These are phyloP conservation scores for Watsonalla binaria DNA, from an alignment of 2,888 invertebrate species.

Conservation along the genomic window DNA sequence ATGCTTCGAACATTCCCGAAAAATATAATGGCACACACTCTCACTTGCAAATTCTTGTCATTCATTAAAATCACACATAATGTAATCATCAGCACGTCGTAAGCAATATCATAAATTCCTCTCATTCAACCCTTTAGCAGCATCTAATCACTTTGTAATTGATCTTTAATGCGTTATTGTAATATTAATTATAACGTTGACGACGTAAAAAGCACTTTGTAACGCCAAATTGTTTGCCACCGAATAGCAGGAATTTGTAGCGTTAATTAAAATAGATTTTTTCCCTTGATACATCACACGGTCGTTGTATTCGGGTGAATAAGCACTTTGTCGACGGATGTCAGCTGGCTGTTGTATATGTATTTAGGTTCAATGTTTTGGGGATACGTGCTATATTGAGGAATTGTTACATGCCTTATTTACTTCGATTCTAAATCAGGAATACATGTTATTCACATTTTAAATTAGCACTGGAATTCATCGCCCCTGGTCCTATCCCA, in stretches of 20 bases:
- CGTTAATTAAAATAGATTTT: constrained; percentile 18
- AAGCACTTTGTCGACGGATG: constrained; percentile 13
- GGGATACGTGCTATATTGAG: not conserved
- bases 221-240: constrained; percentile 3
- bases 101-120: not conserved
- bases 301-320: constrained; percentile 17
- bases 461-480: too few relatives aligned
- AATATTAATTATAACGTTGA: not conserved
- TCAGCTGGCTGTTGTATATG: constrained; percentile 17
- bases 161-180: not conserved
- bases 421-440: too few relatives aligned
- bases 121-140: not conserved
- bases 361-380: constrained; percentile 5
- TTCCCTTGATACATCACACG: constrained; percentile 19
- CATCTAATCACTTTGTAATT: not conserved
- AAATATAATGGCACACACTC: too few relatives aligned
- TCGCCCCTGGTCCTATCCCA: too few relatives aligned
- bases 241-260: constrained; percentile 5
- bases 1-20: too few relatives aligned
- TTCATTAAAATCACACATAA: too few relatives aligned
- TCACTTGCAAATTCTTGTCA: too few relatives aligned
- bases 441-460: too few relatives aligned
- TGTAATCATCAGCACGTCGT: too few relatives aligned
- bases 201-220: constrained; percentile 3
- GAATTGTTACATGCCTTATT: too few relatives aligned